phyloP scores from a whole-genome alignment of 2,888 invertebrate genomes.

The Polylopha cassiicola region DNA sequence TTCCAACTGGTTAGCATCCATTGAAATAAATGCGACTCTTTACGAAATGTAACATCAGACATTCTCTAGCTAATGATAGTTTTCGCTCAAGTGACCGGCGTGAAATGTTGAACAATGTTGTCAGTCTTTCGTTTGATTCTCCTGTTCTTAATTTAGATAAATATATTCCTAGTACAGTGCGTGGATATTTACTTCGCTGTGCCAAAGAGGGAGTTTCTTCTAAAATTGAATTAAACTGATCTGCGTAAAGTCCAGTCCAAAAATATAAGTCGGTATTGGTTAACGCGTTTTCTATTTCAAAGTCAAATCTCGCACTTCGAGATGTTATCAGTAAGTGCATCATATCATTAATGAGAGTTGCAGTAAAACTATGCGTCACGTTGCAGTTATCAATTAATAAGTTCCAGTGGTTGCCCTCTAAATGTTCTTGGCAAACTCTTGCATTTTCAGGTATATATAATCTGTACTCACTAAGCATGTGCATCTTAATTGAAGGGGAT shows the following conservation, averaged over 20 bases:
- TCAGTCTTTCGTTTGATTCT: conserved; percentile 23
- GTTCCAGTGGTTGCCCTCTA: neutral
- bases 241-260: too few relatives aligned
- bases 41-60: too few relatives aligned
- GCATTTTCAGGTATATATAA: neutral
- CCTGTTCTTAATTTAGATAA: conserved; percentile 20
- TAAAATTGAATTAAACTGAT: neutral
- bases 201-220: neutral
- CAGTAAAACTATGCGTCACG: neutral
- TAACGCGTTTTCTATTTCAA: neutral
- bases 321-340: neutral
- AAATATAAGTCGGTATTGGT: neutral
- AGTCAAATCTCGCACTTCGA: neutral
- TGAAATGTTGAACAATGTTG: conserved; percentile 22
- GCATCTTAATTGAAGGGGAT: neutral
- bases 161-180: neutral
- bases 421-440: neutral
- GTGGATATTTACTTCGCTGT: neutral
- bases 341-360: neutral
- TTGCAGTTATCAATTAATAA: neutral
- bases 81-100: conserved; percentile 18
- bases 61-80: conserved; percentile 18
- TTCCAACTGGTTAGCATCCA: too few relatives aligned
- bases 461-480: neutral
- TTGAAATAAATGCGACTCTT: too few relatives aligned